Conservation (phyloP, 2,888 invertebrate genomes). For the Meta bourneti region DNA sequence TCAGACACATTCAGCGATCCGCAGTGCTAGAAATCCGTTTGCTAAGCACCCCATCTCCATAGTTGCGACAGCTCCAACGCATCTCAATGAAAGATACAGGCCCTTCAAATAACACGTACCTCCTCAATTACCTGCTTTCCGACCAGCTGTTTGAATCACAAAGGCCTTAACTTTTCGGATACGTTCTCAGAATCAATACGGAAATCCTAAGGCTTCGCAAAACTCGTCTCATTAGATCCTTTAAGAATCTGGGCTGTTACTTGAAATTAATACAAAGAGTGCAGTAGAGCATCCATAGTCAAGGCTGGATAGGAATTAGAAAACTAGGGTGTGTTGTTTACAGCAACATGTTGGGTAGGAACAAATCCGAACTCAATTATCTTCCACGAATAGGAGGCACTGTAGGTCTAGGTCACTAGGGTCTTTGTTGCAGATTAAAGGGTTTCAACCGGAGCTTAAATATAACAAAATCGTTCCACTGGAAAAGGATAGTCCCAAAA, state of each 20-base stretch:
- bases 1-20: constrained; percentile 19
- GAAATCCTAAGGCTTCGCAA: background rate
- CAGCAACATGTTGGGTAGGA: too few species aligned
- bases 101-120: background rate
- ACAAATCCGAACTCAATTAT: too few species aligned
- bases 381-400: too few species aligned
- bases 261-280: background rate
- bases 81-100: background rate
- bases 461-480: too few species aligned
- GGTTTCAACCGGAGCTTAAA: too few species aligned
- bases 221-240: background rate
- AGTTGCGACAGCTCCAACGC: background rate
- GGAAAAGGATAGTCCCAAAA: too few species aligned
- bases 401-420: too few species aligned
- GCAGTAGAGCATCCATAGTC: background rate
- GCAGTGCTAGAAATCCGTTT: constrained; percentile 7
- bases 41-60: background rate
- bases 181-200: background rate
- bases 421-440: too few species aligned
- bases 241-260: background rate
- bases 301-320: too few species aligned
- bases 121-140: background rate
- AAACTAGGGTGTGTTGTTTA: too few species aligned
- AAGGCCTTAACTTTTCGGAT: background rate
- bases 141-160: background rate